Percentiles rank a stretch among this genome's conserved stretches.
Conservation (phyloP, 1,140 invertebrate genomes). For the Parasteatoda tepidariorum region DNA sequence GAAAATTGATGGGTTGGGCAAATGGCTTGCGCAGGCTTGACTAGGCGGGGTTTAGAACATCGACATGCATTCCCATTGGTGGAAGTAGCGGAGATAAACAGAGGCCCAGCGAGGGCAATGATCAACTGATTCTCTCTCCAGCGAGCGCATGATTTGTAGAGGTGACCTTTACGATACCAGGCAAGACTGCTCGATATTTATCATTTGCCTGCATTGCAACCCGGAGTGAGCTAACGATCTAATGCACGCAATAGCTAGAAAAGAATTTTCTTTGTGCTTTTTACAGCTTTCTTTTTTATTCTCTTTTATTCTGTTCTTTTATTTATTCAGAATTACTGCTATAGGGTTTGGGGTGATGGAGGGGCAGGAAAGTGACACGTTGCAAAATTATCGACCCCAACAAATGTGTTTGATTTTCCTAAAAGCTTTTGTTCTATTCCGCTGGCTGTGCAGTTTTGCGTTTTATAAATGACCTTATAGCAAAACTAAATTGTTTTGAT, state of each 20-base stretch:
- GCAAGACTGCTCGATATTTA: slow-evolving; percentile 34
- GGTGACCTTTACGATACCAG: slow-evolving; percentile 59
- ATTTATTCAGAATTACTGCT: not conserved
- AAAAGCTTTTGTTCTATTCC: no score
- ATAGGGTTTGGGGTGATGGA: not conserved
- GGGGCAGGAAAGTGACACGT: not conserved
- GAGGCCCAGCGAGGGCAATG: slow-evolving; percentile 58
- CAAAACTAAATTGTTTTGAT: no score
- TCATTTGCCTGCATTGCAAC: slow-evolving; percentile 20
- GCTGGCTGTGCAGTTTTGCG: no score
- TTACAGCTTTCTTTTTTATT: not conserved
- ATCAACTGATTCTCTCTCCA: slow-evolving; percentile 47
- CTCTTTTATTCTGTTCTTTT: slow-evolving; percentile 7
- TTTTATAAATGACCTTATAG: no score
- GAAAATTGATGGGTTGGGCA: slow-evolving; percentile 9
- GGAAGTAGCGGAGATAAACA: slow-evolving; percentile 45
- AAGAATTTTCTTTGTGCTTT: slow-evolving; percentile 1
- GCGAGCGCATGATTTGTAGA: slow-evolving; percentile 59
- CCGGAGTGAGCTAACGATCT: slow-evolving; percentile 31
- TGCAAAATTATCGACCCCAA: not conserved
- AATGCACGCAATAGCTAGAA: slow-evolving; percentile 8
- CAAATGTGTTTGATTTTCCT: not conserved
- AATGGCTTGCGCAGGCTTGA: slow-evolving; percentile 22
- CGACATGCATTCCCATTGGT: slow-evolving; percentile 20
- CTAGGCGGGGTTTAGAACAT: slow-evolving; percentile 18